phyloP scores from a whole-genome alignment of 2,797 vertebrate genomes.

The Triplophysa yarkandensis region DNA sequence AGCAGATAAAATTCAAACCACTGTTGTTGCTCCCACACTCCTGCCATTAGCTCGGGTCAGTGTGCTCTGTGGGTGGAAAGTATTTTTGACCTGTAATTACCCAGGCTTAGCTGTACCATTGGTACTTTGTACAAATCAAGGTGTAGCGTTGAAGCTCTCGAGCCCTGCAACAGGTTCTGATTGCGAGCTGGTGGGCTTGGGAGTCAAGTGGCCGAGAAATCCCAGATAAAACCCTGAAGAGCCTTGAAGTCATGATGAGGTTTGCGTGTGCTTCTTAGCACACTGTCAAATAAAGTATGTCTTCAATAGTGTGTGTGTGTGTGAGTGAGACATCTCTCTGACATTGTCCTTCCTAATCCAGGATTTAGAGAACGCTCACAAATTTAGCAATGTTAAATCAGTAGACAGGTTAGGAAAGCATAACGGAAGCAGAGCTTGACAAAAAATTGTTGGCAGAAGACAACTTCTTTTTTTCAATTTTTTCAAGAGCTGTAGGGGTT shows the following conservation, averaged over 20 bases:
- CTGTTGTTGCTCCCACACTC: constrained; percentile 34
- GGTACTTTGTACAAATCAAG: constrained; percentile 74
- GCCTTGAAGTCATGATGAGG: constrained; percentile 75
- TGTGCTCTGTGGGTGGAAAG: constrained; percentile 60
- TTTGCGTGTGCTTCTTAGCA: constrained; percentile 65
- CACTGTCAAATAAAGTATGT: constrained; percentile 41
- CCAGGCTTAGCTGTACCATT: constrained; percentile 66
- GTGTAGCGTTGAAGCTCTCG: constrained; percentile 62
- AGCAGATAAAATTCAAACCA: constrained; percentile 54
- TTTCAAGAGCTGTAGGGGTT: too few relatives aligned
- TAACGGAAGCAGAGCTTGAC: constrained; percentile 59
- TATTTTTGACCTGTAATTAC: constrained; percentile 75
- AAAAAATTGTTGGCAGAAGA: constrained; percentile 62
- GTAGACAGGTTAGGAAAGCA: constrained; percentile 64
- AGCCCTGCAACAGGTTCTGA: constrained; percentile 55
- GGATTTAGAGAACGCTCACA: constrained; percentile 69
- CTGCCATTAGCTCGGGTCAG: constrained; percentile 68
- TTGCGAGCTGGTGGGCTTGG: constrained; percentile 71
- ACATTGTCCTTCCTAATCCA: constrained; percentile 72
- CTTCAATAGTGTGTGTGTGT: constrained; percentile 28
- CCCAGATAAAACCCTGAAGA: constrained; percentile 76
- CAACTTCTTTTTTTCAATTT: too few relatives aligned
- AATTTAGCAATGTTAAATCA: constrained; percentile 69
- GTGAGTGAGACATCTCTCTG: constrained; percentile 61
- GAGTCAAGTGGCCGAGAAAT: constrained; percentile 78